Percentiles rank a stretch among this genome's conserved stretches.
Conservation (phyloP, 1,140 invertebrate genomes). For the Drosophila tani region DNA sequence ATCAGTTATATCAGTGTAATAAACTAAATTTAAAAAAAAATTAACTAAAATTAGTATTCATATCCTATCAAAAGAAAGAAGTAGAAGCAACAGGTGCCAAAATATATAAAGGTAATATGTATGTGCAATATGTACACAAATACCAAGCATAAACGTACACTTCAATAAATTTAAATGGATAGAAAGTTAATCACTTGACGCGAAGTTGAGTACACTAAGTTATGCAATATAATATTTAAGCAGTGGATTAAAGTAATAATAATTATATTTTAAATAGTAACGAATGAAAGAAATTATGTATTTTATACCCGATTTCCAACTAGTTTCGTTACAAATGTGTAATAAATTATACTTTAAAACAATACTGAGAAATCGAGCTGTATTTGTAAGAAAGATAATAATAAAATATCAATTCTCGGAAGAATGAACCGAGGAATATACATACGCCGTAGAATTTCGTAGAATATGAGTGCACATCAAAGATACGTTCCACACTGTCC, state of each 20-base stretch:
- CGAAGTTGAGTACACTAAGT: background rate
- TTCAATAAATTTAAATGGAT: background rate
- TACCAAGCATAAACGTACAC: background rate
- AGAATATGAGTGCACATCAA: slow-evolving; percentile 67
- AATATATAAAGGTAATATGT: slow-evolving; percentile 5
- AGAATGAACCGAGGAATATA: slow-evolving; percentile 55
- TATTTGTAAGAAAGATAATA: slow-evolving; percentile 43
- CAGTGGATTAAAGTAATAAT: background rate
- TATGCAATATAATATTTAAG: background rate
- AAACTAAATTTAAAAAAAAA: slow-evolving; percentile 5
- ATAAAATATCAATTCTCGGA: slow-evolving; percentile 54
- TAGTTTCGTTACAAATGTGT: background rate
- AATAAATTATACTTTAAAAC: slow-evolving; percentile 13
- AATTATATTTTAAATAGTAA: background rate
- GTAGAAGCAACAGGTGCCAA: slow-evolving; percentile 31
- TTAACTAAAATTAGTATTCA: background rate
- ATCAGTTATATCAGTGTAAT: slow-evolving; percentile 3
- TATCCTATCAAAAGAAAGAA: background rate
- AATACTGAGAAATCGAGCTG: slow-evolving; percentile 19
- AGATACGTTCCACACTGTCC: slow-evolving; percentile 72
- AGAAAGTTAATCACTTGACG: background rate
- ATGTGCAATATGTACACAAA: background rate
- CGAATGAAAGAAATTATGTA: background rate
- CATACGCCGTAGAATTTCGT: slow-evolving; percentile 31
- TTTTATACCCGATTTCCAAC: slow-evolving; percentile 1